Evolutionary conservation across 2,888 invertebrate genomes (phyloP), one percentile per base, ranked within the genome.

Genomic region (Leptothorax acervorum): DNA sequence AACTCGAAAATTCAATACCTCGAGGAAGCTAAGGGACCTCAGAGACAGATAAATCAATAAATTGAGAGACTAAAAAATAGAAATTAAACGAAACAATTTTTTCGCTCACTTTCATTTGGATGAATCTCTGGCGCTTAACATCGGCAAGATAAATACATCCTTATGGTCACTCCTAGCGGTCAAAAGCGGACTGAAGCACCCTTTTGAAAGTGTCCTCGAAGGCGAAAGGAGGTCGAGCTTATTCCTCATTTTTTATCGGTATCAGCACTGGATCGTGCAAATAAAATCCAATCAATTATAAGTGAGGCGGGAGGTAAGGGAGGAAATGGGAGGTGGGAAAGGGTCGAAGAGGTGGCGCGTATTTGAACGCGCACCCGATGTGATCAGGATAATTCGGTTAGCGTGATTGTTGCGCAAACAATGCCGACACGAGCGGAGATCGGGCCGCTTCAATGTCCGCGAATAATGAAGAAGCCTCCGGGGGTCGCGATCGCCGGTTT

Each of bases 311-410:
- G 42, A 4, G 51, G 51, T 12, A 39, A 35, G 31, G 42, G 57
- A 11, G 48, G 15, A 0, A 12, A 12, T n/a, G 11, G 39, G 66
- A 74, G 65, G 66, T 15, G 11, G 42, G 55, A 51, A 70, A 60
- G 70, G 66, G 62, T 48, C 48, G 82, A 23, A 35, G 78, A 62
- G 35, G 28, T 42, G 53, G 66, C 81, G 60, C 70, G 81, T 87
- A 82, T 89, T 88, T 87, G 81, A 70, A 82, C 79, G 85, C 71
- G 63, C 82, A 76, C 42, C 73, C 82, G 71, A 84, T 82, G 84
- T 86, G 90, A 90, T 90, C 90, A 87, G 84, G 90, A 90, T 87
- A 90, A 88, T 83, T 85, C 85, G 86, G 83, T 90, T 90, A 88
- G 65, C 85, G 82, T 76, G 90, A 90, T 88, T 88, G 87, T 82